Evolutionary conservation across 1,140 invertebrate species (phyloP).

Genomic region (Eriocheir sinensis): DNA sequence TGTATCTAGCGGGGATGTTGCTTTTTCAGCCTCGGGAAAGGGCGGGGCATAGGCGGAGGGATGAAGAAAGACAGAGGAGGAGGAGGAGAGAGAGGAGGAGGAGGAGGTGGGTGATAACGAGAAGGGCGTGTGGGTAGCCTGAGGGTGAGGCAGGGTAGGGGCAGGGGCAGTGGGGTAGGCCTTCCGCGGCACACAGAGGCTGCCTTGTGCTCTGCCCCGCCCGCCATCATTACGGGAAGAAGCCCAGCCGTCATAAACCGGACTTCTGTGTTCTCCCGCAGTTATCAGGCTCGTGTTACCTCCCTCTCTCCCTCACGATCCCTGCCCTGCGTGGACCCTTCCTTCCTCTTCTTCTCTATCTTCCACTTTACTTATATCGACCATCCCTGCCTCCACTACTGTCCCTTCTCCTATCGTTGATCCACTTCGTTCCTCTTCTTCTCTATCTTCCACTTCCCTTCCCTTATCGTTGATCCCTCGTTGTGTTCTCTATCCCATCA

Average conservation of each 20-base stretch:
- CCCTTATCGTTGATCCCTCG: neutral
- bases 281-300: conserved; percentile 13
- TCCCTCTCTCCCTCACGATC: no score
- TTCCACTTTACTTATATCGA: no score
- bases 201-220: neutral
- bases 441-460: neutral
- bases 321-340: no score
- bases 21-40: neutral
- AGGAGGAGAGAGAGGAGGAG: neutral
- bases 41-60: no score
- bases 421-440: no score
- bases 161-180: neutral
- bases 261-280: neutral
- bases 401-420: no score
- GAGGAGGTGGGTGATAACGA: no score
- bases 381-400: no score
- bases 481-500: no score
- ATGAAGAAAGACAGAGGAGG: no score
- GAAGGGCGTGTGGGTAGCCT: neutral
- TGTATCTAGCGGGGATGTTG: neutral
- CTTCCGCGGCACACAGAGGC: conserved; percentile 1
- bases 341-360: neutral
- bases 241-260: neutral
- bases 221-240: neutral
- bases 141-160: neutral